Evolutionary conservation across 2,888 invertebrate species (phyloP).

Genomic region (Diarsia dahlii): DNA sequence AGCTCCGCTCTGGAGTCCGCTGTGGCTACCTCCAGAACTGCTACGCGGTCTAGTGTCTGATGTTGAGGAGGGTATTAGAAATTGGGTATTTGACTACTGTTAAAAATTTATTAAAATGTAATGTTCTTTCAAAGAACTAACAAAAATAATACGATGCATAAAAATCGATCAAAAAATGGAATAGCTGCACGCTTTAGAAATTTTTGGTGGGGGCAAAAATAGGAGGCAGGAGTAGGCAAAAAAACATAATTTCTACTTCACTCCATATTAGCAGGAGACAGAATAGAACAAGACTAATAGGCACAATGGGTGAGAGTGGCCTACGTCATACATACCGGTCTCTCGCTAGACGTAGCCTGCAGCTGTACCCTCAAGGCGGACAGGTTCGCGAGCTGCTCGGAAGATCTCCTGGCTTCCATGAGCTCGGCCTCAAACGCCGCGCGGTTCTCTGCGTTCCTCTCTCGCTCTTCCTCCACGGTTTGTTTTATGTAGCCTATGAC

Average conservation of each 20-base stretch:
- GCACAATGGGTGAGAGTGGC: background rate
- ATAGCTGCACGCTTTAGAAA: too few relatives aligned
- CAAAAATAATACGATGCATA: too few relatives aligned
- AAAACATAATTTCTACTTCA: too few relatives aligned
- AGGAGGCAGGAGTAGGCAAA: too few relatives aligned
- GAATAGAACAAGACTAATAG: too few relatives aligned
- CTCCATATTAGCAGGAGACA: too few relatives aligned
- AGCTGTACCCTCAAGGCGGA: slow-evolving; percentile 79
- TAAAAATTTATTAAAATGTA: too few relatives aligned
- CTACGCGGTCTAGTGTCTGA: slow-evolving; percentile 83
- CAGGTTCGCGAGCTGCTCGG: slow-evolving; percentile 82
- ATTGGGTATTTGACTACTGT: too few relatives aligned
- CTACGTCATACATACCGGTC: slow-evolving; percentile 74
- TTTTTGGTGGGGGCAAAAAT: too few relatives aligned
- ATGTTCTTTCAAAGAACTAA: too few relatives aligned
- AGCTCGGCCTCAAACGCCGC: slow-evolving; percentile 81
- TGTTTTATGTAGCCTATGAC: slow-evolving; percentile 84
- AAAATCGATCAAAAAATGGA: too few relatives aligned
- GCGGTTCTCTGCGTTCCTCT: slow-evolving; percentile 81
- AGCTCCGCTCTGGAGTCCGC: slow-evolving; percentile 88
- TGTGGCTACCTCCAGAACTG: slow-evolving; percentile 88
- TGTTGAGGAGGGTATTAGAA: background rate
- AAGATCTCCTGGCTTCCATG: slow-evolving; percentile 80
- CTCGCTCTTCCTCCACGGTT: slow-evolving; percentile 85
- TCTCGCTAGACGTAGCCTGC: slow-evolving; percentile 76